Conservation (phyloP, 2,888 invertebrate genomes). For the Acleris cristana region DNA sequence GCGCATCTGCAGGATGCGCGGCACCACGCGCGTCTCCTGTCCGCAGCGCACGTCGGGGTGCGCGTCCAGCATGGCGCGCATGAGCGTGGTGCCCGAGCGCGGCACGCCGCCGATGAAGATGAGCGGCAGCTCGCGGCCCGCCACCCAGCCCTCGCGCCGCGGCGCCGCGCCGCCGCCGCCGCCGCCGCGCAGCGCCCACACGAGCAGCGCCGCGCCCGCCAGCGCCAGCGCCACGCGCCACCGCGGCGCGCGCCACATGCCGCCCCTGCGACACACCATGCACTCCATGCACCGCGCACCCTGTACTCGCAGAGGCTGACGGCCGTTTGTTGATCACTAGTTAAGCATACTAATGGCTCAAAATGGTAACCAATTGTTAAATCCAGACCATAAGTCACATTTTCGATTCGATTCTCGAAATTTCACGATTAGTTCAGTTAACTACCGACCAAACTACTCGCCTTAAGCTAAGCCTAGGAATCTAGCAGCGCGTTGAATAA, state of each 20-base stretch:
- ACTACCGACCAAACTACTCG: no score
- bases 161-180: slow-evolving; percentile 25
- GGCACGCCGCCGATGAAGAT: slow-evolving; percentile 99
- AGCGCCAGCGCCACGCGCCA: slow-evolving; percentile 41
- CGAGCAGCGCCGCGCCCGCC: slow-evolving; percentile 41
- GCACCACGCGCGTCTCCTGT: slow-evolving; percentile 98
- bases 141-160: slow-evolving; percentile 39
- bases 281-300: neutral
- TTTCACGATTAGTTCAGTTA: no score
- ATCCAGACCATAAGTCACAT: no score
- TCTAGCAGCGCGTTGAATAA: no score
- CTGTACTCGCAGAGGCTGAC: neutral
- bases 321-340: no score
- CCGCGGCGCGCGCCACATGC: slow-evolving; percentile 49
- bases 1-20: slow-evolving; percentile 96
- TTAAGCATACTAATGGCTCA: no score
- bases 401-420: no score
- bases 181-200: slow-evolving; percentile 39
- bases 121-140: slow-evolving; percentile 95
- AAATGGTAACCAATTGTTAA: no score
- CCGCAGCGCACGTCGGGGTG: slow-evolving; percentile 98
- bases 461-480: no score
- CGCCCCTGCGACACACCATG: slow-evolving; percentile 40
- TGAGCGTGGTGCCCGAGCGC: slow-evolving; percentile 97
- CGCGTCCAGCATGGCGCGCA: slow-evolving; percentile 99